Conservation (phyloP, 1,140 invertebrate genomes). For the Drosophila simulans region DNA sequence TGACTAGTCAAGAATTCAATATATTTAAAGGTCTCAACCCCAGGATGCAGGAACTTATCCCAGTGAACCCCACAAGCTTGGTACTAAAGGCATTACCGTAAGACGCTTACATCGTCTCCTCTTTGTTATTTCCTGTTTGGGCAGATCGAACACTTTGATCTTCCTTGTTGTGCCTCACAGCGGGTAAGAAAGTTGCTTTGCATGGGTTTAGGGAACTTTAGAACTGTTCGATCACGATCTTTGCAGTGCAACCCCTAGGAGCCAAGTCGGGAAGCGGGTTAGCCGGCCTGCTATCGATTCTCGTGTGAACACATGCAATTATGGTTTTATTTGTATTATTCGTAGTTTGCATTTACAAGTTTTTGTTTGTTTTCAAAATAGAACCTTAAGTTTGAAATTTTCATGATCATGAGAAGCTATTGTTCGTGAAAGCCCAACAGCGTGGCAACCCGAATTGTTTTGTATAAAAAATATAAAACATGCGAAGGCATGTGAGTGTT, state of each 20-base stretch:
- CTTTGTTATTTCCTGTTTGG: constrained; percentile 38
- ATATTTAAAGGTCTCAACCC: too few relatives aligned
- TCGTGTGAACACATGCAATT: constrained; percentile 81
- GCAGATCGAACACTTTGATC: constrained; percentile 49
- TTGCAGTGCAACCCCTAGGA: constrained; percentile 40
- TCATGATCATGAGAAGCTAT: background rate
- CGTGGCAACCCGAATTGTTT: background rate
- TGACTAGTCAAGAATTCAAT: too few relatives aligned
- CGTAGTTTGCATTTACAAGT: constrained; percentile 23
- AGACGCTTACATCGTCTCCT: background rate
- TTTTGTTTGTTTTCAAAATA: constrained; percentile 15
- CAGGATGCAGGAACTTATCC: background rate
- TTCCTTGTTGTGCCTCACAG: constrained; percentile 42
- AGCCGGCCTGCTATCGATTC: constrained; percentile 55
- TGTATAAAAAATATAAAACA: background rate
- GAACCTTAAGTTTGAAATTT: background rate
- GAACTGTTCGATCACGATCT: constrained; percentile 38
- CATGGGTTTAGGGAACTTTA: constrained; percentile 11
- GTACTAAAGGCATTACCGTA: background rate
- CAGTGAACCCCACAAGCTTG: background rate
- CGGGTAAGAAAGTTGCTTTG: constrained; percentile 47
- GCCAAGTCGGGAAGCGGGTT: background rate
- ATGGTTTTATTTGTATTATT: constrained; percentile 73
- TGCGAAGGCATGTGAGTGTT: background rate
- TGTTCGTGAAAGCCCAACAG: background rate